phyloP scores from a whole-genome alignment of 2,113 vertebrate species.

The Pedionomus torquatus region DNA sequence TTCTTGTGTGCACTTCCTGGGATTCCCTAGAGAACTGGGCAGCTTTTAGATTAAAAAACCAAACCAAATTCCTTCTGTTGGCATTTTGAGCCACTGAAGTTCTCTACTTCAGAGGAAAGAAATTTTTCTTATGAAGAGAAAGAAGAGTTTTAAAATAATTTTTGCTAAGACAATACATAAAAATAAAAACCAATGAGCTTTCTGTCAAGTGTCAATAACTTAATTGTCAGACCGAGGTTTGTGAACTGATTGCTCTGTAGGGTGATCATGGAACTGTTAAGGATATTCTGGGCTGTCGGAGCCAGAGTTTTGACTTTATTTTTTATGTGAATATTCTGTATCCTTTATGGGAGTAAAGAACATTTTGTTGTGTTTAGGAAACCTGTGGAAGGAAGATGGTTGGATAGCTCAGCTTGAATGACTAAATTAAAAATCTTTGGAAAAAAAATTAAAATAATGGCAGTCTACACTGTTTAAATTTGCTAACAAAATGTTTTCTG shows the following conservation, averaged over 20 bases:
- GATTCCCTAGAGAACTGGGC: background rate
- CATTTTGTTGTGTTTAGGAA: background rate
- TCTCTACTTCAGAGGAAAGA: background rate
- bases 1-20: background rate
- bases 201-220: background rate
- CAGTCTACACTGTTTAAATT: background rate
- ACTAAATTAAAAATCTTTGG: background rate
- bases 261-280: rapidly evolving
- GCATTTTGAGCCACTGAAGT: rapidly evolving
- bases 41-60: too few relatives aligned
- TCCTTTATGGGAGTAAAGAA: rapidly evolving
- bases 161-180: background rate
- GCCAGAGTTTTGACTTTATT: background rate
- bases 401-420: rapidly evolving
- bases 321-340: background rate
- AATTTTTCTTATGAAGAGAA: background rate
- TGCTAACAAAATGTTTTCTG: background rate
- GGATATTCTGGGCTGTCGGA: rapidly evolving
- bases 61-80: background rate
- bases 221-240: too few relatives aligned
- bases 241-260: background rate
- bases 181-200: background rate
- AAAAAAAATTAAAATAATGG: background rate
- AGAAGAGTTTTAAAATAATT: background rate
- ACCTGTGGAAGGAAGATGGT: background rate